Conservation (phyloP, 2,113 vertebrate genomes). For the Cichladusa arquata region DNA sequence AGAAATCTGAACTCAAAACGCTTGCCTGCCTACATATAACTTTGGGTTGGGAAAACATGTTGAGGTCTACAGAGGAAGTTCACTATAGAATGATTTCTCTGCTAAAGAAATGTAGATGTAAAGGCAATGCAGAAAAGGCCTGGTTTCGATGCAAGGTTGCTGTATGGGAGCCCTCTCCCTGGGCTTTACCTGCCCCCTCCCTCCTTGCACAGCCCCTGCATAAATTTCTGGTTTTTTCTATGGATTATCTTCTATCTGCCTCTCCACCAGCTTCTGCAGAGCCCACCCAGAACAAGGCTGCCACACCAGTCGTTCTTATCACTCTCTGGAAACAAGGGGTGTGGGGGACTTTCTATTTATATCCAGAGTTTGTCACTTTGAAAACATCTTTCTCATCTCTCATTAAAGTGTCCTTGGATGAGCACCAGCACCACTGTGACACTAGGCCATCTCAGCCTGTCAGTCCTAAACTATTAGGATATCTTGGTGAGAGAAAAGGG, state of each 20-base stretch:
- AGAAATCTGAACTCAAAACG: background rate
- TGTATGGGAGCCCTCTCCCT: background rate
- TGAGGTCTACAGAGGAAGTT: background rate
- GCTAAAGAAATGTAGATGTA: background rate
- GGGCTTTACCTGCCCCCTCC: background rate
- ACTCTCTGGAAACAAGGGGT: background rate
- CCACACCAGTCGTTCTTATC: background rate
- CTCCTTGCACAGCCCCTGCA: background rate
- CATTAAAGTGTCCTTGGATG: background rate
- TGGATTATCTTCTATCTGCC: background rate
- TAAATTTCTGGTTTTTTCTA: background rate
- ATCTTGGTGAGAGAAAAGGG: background rate
- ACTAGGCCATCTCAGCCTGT: background rate
- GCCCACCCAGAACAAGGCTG: background rate
- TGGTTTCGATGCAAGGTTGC: accelerated
- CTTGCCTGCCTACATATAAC: accelerated
- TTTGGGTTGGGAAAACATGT: background rate
- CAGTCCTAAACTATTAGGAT: background rate
- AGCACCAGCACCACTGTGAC: background rate
- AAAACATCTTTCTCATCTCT: constrained; percentile 9
- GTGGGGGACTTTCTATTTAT: background rate
- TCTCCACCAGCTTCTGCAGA: background rate
- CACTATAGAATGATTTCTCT: background rate
- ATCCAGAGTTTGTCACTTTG: background rate
- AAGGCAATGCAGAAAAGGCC: background rate